Base-by-base conservation (phyloP, 64 coral and sea anemone genomes). In the Montipora cactus region DNA sequence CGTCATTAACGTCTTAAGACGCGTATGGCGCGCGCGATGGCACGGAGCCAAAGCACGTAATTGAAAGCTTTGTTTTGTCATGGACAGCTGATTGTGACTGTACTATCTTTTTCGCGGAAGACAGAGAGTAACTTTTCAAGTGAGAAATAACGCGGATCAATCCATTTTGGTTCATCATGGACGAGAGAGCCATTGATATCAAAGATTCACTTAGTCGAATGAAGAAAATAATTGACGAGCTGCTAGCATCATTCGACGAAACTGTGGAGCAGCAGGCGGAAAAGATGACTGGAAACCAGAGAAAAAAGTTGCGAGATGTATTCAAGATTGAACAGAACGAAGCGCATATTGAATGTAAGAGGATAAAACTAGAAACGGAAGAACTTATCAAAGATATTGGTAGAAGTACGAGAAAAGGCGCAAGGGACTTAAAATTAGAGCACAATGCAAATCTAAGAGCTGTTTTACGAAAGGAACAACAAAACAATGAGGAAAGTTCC, bases 201-300 rank as follows among this genome's bases (percentile, higher is more conserved):
- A 13, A 86, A 86, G 66, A 15, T 21, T 10, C 66, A 46, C 44
- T 86, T 50, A 16, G 15, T 18, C 62, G 66, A 50, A 44, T 86
- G 1, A 70, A 72, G 19, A 47, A 86, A 86, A 86, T 71, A 13
- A 49, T 86, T 22, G 45, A 64, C 0, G 45, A 86, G 47, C 82
- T 86, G 7, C 10, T 49, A 21, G 5, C 45, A 70, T 86, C 82
- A 19, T 86, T 86, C 68, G 46, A 86, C 15, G 82, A 86, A 71
- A 49, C 5, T 14, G 82, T 86, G 9, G 64, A 48, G 2, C 46
- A 86, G 47, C 82, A 72, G 9, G 62, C 82, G 46, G 82, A 86
- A 70, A 71, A 50, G 46, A 47, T 70, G 59, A 46, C 47, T 22
- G 21, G 64, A 46, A 49, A 22, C 0, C 62, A 72, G 62, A 86